Percentiles rank a stretch among this genome's conserved stretches.
Evolutionary conservation across 2,113 vertebrate genomes (phyloP).

Genomic region (Chaetura pelagica): DNA sequence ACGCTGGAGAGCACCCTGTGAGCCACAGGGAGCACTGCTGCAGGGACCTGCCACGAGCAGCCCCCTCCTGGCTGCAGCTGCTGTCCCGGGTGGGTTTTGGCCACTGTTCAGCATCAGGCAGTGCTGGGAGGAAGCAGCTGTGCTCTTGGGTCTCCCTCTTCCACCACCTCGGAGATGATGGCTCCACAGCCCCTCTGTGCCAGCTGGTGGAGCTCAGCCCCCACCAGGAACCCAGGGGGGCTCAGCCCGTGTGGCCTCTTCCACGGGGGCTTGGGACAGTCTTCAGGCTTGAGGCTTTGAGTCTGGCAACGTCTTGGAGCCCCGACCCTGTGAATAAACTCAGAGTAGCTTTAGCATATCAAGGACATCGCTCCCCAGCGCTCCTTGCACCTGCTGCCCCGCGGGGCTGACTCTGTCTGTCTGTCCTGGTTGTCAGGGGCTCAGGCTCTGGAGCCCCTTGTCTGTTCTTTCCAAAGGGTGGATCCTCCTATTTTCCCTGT

Average conservation of each 20-base stretch:
- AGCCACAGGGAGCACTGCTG: background rate
- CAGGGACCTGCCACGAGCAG: background rate
- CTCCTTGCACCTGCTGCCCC: background rate
- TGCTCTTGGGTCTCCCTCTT: background rate
- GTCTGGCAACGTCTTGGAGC: background rate
- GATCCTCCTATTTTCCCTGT: background rate
- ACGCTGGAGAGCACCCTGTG: constrained; percentile 92
- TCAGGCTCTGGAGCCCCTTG: background rate
- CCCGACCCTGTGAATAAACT: constrained; percentile 30
- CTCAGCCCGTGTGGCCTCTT: background rate
- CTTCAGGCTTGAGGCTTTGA: background rate
- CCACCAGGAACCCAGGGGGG: background rate
- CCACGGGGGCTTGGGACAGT: background rate
- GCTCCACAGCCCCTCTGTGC: fast-evolving
- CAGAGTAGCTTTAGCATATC: constrained; percentile 4
- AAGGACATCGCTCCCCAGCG: background rate
- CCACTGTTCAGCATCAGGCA: background rate
- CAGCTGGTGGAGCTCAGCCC: background rate
- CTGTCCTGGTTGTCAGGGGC: background rate
- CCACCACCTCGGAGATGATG: fast-evolving
- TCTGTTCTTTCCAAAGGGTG: background rate
- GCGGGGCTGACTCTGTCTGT: background rate
- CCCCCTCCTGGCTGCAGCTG: background rate
- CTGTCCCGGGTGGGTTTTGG: background rate
- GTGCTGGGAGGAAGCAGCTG: background rate